These are phyloP conservation scores for Cladopsammia gracilis DNA, from an alignment of 64 coral and sea anemone genomes.

Conservation along the genomic window DNA sequence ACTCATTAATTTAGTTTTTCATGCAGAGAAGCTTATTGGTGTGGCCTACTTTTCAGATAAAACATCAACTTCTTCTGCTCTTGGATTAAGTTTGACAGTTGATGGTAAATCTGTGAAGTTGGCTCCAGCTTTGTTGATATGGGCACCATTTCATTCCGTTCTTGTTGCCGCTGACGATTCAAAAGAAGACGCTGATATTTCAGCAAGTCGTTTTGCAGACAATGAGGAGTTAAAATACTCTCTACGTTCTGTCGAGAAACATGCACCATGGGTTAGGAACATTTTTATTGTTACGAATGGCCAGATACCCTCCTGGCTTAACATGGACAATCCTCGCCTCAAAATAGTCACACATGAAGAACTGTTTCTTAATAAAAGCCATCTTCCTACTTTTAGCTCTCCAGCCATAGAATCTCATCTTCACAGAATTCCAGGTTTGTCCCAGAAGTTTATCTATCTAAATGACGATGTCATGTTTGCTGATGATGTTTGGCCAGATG, in stretches of 20 bases:
- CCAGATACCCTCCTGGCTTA: conserved; percentile 96
- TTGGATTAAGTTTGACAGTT: conserved; percentile 60
- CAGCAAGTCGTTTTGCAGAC: conserved; percentile 98
- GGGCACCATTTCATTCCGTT: conserved; percentile 61
- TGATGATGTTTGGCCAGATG: conserved; percentile 97
- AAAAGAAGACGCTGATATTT: conserved; percentile 73
- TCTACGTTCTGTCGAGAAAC: conserved; percentile 94
- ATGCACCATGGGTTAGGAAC: conserved; percentile 97
- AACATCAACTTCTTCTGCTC: conserved; percentile 41
- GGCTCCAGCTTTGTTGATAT: conserved; percentile 72
- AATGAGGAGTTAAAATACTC: conserved; percentile 96
- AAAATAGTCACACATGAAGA: conserved; percentile 90
- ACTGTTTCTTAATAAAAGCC: conserved; percentile 89
- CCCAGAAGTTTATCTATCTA: conserved; percentile 96
- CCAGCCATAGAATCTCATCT: conserved; percentile 96
- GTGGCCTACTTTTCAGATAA: conserved; percentile 79
- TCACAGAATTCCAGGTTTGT: conserved; percentile 93
- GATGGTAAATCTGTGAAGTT: conserved; percentile 69
- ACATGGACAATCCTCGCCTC: conserved; percentile 93
- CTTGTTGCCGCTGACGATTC: conserved; percentile 11
- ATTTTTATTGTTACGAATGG: conserved; percentile 99
- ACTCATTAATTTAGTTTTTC: conserved; percentile 64
- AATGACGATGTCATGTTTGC: conserved; percentile 99
- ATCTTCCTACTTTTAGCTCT: conserved; percentile 98
- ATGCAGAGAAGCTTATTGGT: conserved; percentile 71